Base-by-base conservation (phyloP, 2,888 invertebrate genomes). In the Lymantria monacha region DNA sequence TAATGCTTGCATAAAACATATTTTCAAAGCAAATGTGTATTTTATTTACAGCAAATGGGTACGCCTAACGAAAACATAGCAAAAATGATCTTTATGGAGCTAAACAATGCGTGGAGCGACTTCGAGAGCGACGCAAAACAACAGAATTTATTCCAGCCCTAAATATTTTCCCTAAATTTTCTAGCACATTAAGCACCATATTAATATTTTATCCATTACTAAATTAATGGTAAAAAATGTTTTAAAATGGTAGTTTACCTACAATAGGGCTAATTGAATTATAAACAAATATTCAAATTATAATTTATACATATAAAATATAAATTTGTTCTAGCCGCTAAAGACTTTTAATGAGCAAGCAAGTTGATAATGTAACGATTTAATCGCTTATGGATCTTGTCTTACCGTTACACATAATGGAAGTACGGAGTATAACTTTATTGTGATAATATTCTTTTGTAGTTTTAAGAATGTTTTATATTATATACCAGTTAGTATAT, bases 41-140 rank as follows among this genome's bases (percentile, higher is more conserved):
- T 57, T 60, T 33, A 13, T 59, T 93, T 89, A 3, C 91, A 99
- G 98, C 96, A 98, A 94, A 94, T 95, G 75, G 98, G 98, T 33
- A 97, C 97, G 3, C 94, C 95, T 30, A 96, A 99, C 80, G 98
- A 99, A 86, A 95, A 96, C 68, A 92, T 99, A 69, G 99, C 99
- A 9, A 98, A 97, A 90, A 92, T 98, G 82, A 97, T 99, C 76
- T 99, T 99, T 88, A 98, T 99, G 95, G 99, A 99, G 90, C 92
- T 99, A 64, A 99, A 99, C 88, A 99, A 99, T 82, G 99, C 99
- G 14, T 99, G 99, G 98, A 96, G 95, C 70, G 97, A 98, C 79
- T 99, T 99, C 86, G 98, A 98, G 82, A 96, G 95, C 76, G 96
- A 97, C 83, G 91, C 95, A 54, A 93, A 95, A 62, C 96, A 96